Evolutionary conservation across 2,888 invertebrate species (phyloP).

Genomic region (Pseudeuparius sepicola): DNA sequence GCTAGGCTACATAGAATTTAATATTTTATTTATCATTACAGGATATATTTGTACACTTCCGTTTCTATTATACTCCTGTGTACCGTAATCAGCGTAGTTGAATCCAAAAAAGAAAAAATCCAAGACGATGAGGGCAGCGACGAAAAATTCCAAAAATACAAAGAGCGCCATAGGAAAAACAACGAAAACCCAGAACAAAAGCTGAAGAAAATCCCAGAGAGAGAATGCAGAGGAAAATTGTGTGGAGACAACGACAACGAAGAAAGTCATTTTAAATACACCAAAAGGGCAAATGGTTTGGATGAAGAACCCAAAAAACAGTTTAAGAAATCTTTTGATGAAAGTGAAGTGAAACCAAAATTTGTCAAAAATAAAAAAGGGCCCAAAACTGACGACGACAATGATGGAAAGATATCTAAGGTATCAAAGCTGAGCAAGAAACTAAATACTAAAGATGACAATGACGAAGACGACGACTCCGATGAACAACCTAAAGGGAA

Average conservation of each 20-base stretch:
- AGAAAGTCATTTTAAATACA: conserved; percentile 9
- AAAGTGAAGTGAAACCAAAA: conserved; percentile 5
- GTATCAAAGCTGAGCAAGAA: conserved; percentile 3
- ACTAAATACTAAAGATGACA: conserved; percentile 5
- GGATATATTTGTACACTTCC: conserved; percentile 2
- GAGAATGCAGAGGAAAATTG: conserved; percentile 3
- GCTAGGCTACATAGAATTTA: not conserved
- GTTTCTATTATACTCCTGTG: not conserved
- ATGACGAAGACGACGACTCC: conserved; percentile 3
- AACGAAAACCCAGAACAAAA: conserved; percentile 10
- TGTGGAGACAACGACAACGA: conserved; percentile 8
- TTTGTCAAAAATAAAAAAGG: conserved; percentile 5
- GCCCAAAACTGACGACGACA: conserved; percentile 2
- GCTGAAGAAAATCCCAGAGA: conserved; percentile 4
- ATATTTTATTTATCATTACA: conserved; percentile 2
- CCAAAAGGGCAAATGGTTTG: no score
- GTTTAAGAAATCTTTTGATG: conserved; percentile 5
- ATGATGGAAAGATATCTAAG: not conserved
- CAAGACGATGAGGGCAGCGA: conserved; percentile 5
- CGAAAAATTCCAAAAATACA: conserved; percentile 6
- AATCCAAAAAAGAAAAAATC: conserved; percentile 5
- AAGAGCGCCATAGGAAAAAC: conserved; percentile 11
- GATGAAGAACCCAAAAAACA: no score
- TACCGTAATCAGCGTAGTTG: conserved; percentile 8
- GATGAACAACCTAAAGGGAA: conserved; percentile 6